A percentile compares a stretch with the other conserved stretches of the same genome.
These are phyloP conservation scores for Zaprionus camerounensis DNA, from an alignment of 1,140 invertebrate species.

Conservation along the genomic window DNA sequence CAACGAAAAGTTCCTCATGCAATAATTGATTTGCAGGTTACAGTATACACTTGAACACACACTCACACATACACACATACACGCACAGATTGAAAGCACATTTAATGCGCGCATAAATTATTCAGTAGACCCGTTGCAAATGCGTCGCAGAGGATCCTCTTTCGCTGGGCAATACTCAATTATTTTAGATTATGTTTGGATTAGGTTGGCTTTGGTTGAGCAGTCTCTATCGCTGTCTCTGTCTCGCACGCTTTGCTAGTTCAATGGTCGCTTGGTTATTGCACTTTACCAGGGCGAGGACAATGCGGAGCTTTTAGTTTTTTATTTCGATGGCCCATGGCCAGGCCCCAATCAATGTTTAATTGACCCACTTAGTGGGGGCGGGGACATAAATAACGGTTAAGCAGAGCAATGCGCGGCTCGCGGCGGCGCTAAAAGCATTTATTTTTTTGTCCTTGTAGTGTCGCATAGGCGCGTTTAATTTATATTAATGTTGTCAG, in stretches of 20 bases:
- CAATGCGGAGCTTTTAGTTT: slow-evolving; percentile 37
- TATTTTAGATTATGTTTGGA: slow-evolving; percentile 83
- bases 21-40: neutral
- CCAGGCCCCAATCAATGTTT: slow-evolving; percentile 71
- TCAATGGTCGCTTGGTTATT: slow-evolving; percentile 71
- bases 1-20: neutral
- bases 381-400: slow-evolving; percentile 72
- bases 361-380: slow-evolving; percentile 71
- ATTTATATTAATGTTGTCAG: slow-evolving; percentile 78
- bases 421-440: slow-evolving; percentile 64
- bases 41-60: neutral
- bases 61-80: slow-evolving; percentile 8
- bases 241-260: slow-evolving; percentile 18
- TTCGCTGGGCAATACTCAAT: slow-evolving; percentile 70
- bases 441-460: slow-evolving; percentile 44
- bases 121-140: slow-evolving; percentile 51
- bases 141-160: slow-evolving; percentile 25
- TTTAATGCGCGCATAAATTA: slow-evolving; percentile 82
- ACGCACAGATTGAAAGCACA: slow-evolving; percentile 69
- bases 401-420: slow-evolving; percentile 51
- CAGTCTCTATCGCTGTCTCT: neutral
- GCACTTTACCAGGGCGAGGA: slow-evolving; percentile 55
- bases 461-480: slow-evolving; percentile 62
- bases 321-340: slow-evolving; percentile 21
- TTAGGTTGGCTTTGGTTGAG: slow-evolving; percentile 59